Conservation (phyloP, 2,888 invertebrate genomes). For the Ypsolopha sequella region DNA sequence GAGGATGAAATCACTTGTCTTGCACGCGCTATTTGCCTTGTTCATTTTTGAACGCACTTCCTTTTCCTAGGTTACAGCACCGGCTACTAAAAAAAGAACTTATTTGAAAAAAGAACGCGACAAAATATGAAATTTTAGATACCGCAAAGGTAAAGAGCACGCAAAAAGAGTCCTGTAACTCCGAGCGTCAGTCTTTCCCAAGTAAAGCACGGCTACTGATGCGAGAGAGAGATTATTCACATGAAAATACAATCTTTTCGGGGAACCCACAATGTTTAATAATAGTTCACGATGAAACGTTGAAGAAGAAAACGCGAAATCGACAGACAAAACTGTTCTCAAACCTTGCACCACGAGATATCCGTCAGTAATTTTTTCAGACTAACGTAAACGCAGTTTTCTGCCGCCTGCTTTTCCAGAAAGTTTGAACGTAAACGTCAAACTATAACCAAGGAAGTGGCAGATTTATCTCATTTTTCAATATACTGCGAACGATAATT, state of each 20-base stretch:
- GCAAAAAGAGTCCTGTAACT: conserved; percentile 40
- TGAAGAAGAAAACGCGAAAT: background rate
- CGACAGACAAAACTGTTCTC: background rate
- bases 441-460: background rate
- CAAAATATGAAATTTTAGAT: conserved; percentile 9
- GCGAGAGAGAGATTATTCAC: conserved; percentile 24
- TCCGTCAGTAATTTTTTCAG: background rate
- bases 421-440: background rate
- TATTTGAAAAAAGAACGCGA: background rate
- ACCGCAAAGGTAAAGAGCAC: conserved; percentile 41
- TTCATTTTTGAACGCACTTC: conserved; percentile 31
- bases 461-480: background rate
- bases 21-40: background rate
- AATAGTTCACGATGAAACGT: conserved; percentile 31
- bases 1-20: conserved; percentile 28
- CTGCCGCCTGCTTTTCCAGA: too few species aligned
- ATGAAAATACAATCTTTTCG: conserved; percentile 45
- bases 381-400: too few species aligned
- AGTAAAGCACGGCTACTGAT: conserved; percentile 43
- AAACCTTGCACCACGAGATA: background rate
- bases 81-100: conserved; percentile 5
- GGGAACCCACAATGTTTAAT: conserved; percentile 45
- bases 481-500: background rate
- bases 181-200: conserved; percentile 36
- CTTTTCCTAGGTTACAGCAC: conserved; percentile 24